Evolutionary conservation across 2,113 vertebrate species (phyloP).

Genomic region (Oryzias woworae): DNA sequence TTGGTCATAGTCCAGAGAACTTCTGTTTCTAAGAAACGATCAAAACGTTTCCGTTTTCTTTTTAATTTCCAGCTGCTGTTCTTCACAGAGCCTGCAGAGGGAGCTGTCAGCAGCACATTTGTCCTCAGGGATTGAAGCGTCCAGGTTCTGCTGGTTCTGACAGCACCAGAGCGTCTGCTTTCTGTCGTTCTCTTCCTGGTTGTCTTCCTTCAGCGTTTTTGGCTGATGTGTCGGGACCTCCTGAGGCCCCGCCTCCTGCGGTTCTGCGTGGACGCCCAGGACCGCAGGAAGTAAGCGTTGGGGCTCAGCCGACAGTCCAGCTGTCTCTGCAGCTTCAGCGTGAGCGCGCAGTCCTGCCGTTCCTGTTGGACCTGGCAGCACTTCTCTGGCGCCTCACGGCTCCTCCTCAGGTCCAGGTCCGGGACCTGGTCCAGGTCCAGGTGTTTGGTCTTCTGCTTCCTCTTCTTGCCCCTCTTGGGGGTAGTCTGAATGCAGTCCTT

Average conservation of each 20-base stretch:
- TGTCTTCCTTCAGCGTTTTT: conserved; percentile 44
- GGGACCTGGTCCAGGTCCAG: conserved; percentile 74
- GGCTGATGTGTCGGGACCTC: conserved; percentile 68
- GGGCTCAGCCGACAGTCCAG: conserved; percentile 81
- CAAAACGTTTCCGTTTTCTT: too few species aligned
- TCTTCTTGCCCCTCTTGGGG: conserved; percentile 82
- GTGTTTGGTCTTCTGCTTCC: conserved; percentile 91
- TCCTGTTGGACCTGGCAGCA: conserved; percentile 68
- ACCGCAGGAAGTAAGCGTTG: conserved; percentile 87
- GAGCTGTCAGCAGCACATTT: too few species aligned
- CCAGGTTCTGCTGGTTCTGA: too few species aligned
- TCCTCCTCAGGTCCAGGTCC: conserved; percentile 74
- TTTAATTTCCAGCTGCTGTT: too few species aligned
- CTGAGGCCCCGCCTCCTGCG: conserved; percentile 60
- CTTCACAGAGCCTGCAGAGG: too few species aligned
- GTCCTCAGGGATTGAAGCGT: too few species aligned
- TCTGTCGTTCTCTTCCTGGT: neutral
- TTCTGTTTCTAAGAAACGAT: too few species aligned
- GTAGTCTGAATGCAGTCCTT: conserved; percentile 69
- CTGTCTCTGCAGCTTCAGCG: conserved; percentile 84
- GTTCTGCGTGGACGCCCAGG: conserved; percentile 80
- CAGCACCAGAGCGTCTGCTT: too few species aligned
- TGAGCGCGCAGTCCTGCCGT: conserved; percentile 84
- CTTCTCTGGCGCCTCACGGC: conserved; percentile 60
- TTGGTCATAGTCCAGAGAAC: too few species aligned